Evolutionary conservation across 2,113 vertebrate species (phyloP), one percentile per base, ranked within the genome.

Genomic region (Halcyon malimbica): DNA sequence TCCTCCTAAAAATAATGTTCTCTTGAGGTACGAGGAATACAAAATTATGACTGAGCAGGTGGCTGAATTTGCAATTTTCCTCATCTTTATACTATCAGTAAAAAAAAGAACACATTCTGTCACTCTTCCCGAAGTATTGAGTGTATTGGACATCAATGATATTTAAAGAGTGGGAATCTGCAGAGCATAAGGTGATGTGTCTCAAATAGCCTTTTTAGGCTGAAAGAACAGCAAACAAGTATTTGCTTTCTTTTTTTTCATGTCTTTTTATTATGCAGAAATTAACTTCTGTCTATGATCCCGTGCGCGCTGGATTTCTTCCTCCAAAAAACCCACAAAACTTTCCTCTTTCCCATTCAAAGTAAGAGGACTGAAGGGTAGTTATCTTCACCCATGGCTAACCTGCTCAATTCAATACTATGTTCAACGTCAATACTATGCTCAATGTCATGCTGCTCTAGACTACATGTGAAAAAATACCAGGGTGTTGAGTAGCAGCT

Each of bases 331-430:
- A 33, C 26, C 4, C 7, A 15, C 10, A 41, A 21, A 50, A 6
- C 37, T 89, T 60, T 42, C 3, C 4, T 24, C 17, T 81, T 10
- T 69, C 0, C 0, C 8, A 5, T 23, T 44, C 23, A 9, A 16
- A 4, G 25, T 10, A 18, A 25, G 31, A 26, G 31, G 14, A 19
- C 20, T 35, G 26, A 63, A 50, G 28, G 33, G 3, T 81, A 28
- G 3, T 33, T 82, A 6, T 12, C 29, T 15, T 84, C 74, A 12
- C 20, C 10, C 5, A 26, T n/a, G 54, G 17, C 33, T 62, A 77
- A 15, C 53, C 28, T 28, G 23, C n/a, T 37, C 18, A 17, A 0
- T 73, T 50, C n/a, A 80, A 37, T 57, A 20, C 4, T 13, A 0
- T 10, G 28, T 69, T 67, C 10, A 35, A 35, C 35, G 35, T 35